Base-by-base conservation (phyloP, 2,113 vertebrate genomes). In the Anser cygnoides region DNA sequence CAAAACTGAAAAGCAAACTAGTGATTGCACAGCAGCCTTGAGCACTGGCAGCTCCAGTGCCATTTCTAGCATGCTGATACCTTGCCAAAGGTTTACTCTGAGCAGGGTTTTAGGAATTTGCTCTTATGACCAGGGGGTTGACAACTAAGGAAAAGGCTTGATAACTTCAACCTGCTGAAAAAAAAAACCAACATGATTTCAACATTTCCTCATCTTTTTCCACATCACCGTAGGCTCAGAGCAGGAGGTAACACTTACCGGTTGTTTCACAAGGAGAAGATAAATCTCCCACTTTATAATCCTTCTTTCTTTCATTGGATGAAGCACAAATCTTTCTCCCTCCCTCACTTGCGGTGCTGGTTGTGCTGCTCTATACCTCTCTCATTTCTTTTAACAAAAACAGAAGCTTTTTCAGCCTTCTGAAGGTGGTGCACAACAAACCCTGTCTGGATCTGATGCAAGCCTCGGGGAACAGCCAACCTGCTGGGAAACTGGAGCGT, bases 281-380 rank as follows among this genome's bases (percentile, higher is more conserved):
- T 57, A 37, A 84, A 55, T 76, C 57, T 11, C 9, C 3, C 31
- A 10, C 41, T 70, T 59, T 16, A 20, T 31, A 2, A 3, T 61
- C 26, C 71, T 90, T 85, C 39, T 31, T 72, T 80, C 22, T 80
- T 65, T 22, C 22, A 25, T 4, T 55, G 6, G 2, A 62, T 68
- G 12, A 62, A 41, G 78, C 3, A 61, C 41, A 79, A 39, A 39
- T 1, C 2, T 75, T 91, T 62, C 62, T 43, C 3, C 1, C 58
- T 62, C 39, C 50, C 9, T 77, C 8, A 3, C 5, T 26, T 0
- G 0, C 29, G 7, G 11, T 61, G 25, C n/a, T 1, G 2, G 28
- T 52, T 73, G 33, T 33, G 79, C 7, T 67, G 25, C 19, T 52
- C 22, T 87, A 9, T 44, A 28, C 5, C 5, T 35, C 20, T 87